Conservation (phyloP, 2,797 vertebrate genomes). For the Bradypodion ventrale region DNA sequence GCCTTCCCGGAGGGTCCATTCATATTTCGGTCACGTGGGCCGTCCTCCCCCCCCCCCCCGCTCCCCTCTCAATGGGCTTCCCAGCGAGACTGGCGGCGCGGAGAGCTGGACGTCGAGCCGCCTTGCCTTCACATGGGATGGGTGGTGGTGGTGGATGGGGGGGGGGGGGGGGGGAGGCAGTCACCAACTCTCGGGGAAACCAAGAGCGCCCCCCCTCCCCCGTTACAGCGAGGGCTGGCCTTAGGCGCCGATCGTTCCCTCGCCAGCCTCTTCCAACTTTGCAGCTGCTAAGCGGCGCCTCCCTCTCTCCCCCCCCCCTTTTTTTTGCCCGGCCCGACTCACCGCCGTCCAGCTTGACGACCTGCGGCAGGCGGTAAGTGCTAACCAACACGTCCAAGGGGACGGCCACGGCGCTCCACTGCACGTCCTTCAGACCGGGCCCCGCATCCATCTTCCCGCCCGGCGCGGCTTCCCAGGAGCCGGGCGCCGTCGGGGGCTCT, state of each 20-base stretch:
- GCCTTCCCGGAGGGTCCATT: not conserved
- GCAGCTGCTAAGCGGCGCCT: not conserved
- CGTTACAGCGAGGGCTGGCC: not conserved
- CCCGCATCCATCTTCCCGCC: slow-evolving; percentile 87
- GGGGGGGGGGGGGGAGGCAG: not conserved
- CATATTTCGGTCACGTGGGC: slow-evolving; percentile 25
- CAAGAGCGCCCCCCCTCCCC: not conserved
- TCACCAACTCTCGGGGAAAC: not conserved
- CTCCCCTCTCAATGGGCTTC: slow-evolving; percentile 22
- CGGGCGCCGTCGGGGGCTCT: slow-evolving; percentile 41
- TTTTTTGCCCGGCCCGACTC: too few species aligned
- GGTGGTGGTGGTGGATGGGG: not conserved
- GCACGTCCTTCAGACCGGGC: slow-evolving; percentile 90
- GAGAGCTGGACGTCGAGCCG: slow-evolving; percentile 1
- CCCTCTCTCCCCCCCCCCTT: too few species aligned
- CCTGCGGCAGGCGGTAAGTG: slow-evolving; percentile 90
- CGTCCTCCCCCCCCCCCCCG: too few species aligned
- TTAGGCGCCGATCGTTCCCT: not conserved
- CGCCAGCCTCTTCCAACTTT: not conserved
- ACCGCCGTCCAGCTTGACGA: slow-evolving; percentile 91
- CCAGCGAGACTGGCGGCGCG: slow-evolving; percentile 4
- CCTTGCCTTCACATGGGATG: not conserved
- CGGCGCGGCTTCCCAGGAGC: slow-evolving; percentile 57
- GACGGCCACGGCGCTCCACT: slow-evolving; percentile 90
- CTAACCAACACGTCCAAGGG: slow-evolving; percentile 92